Conservation (phyloP, 2,797 vertebrate species). For the Agapornis canus region DNA sequence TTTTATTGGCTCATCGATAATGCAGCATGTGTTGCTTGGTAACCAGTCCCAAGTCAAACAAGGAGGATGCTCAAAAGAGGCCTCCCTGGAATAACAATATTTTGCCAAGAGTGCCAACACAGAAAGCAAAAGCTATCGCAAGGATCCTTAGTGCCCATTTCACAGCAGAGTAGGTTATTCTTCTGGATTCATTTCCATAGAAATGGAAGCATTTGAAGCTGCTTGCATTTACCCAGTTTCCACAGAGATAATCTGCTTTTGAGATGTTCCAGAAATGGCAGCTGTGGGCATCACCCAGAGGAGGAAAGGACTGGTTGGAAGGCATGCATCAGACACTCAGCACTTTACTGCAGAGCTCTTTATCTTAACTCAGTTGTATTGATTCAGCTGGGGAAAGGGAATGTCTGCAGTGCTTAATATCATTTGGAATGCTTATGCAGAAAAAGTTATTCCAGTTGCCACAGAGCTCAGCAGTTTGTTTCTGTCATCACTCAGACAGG, state of each 20-base stretch:
- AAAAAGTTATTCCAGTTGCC: not conserved
- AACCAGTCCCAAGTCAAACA: not conserved
- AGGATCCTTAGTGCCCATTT: not conserved
- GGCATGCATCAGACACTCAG: not conserved
- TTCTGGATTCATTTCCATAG: not conserved
- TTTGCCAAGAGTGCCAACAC: not conserved
- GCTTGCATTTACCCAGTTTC: not conserved
- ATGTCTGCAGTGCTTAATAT: not conserved
- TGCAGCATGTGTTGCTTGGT: not conserved
- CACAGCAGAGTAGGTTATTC: too few species aligned
- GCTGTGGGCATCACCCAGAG: rapidly evolving
- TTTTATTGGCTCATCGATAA: not conserved
- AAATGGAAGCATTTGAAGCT: not conserved
- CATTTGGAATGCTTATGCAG: not conserved
- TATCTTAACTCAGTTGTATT: not conserved
- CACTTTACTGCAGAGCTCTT: not conserved
- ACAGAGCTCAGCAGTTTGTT: not conserved
- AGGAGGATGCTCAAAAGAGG: not conserved
- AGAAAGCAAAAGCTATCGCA: not conserved
- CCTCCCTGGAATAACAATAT: not conserved
- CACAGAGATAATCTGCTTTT: not conserved
- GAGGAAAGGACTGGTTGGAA: not conserved
- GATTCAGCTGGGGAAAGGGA: not conserved
- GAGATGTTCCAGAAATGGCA: not conserved
- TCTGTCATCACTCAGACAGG: not conserved